These are phyloP conservation scores for Nyctibius bracteatus DNA, from an alignment of 2,113 vertebrate species.

Conservation along the genomic window DNA sequence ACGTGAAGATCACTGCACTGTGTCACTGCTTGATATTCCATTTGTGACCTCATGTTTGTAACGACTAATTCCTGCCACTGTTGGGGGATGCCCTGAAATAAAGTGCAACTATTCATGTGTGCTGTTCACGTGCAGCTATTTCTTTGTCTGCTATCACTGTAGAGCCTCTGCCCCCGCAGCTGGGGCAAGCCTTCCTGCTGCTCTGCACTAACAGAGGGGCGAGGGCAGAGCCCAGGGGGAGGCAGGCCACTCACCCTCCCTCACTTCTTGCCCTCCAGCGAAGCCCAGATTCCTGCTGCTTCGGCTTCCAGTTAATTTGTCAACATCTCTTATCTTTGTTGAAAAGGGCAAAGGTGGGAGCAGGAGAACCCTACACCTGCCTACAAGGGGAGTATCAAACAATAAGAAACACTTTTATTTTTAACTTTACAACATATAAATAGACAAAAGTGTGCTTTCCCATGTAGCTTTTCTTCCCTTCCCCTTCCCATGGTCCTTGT, in stretches of 20 bases:
- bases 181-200: not conserved
- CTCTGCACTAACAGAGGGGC: not conserved
- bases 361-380: not conserved
- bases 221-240: not conserved
- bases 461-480: conserved; percentile 14
- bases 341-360: not conserved
- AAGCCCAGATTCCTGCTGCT: not conserved
- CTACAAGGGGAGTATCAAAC: conserved; percentile 78
- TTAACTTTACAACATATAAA: conserved; percentile 86
- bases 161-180: not conserved
- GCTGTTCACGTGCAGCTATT: not conserved
- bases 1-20: not conserved
- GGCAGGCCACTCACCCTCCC: too few species aligned
- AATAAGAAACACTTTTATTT: conserved; percentile 87
- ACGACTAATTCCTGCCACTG: not conserved
- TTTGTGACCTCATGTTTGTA: conserved; percentile 7
- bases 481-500: not conserved
- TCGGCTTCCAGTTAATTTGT: not conserved
- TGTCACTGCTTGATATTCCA: not conserved
- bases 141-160: not conserved
- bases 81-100: conserved; percentile 64
- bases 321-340: not conserved
- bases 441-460: conserved; percentile 82
- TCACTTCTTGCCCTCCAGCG: not conserved
- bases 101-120: conserved; percentile 56